Conservation (phyloP, 1,140 invertebrate species). For the Anastrepha obliqua region DNA sequence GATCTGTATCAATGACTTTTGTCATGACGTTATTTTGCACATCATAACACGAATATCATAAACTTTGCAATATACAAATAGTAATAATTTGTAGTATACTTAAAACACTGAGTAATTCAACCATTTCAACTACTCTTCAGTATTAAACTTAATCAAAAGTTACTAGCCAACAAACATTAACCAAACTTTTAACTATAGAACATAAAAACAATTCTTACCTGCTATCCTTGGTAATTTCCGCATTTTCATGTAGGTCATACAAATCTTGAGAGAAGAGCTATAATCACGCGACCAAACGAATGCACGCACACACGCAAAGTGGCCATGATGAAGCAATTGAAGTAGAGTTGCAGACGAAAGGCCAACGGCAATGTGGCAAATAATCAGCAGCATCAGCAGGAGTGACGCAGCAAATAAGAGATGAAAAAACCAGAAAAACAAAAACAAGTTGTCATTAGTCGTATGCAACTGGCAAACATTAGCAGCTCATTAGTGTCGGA, state of each 20-base stretch:
- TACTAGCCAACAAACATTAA: neutral
- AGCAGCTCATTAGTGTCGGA: slow-evolving; percentile 20
- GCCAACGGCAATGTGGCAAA: neutral
- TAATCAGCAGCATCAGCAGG: neutral
- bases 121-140: too few relatives aligned
- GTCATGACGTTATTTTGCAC: too few relatives aligned
- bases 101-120: too few relatives aligned
- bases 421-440: neutral
- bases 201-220: neutral
- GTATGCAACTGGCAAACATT: slow-evolving; percentile 7
- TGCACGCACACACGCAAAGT: neutral
- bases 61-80: too few relatives aligned
- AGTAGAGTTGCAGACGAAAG: neutral
- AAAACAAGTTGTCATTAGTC: slow-evolving; percentile 28
- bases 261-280: slow-evolving; percentile 37
- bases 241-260: neutral
- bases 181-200: too few relatives aligned
- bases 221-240: neutral
- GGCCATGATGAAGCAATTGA: slow-evolving; percentile 3
- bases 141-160: neutral
- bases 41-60: too few relatives aligned
- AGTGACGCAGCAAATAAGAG: neutral
- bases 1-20: too few relatives aligned
- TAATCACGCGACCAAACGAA: neutral
- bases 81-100: too few relatives aligned